phyloP scores from a whole-genome alignment of 2,888 invertebrate genomes.

The Helleia helle region DNA sequence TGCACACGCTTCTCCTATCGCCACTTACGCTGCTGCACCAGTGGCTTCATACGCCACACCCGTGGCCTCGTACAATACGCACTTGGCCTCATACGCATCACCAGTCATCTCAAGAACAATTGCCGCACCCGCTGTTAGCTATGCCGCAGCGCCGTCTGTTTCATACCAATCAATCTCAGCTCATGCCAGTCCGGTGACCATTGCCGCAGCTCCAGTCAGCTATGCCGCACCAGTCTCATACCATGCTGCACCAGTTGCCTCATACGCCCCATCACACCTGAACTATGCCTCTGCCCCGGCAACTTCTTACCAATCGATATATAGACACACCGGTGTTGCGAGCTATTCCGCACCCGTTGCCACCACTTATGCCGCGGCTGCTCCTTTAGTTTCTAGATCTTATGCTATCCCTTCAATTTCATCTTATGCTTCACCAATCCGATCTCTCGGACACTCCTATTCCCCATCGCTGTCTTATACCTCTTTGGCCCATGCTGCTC shows the following conservation, averaged over 20 bases:
- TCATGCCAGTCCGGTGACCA: slow-evolving; percentile 39
- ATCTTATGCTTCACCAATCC: slow-evolving; percentile 25
- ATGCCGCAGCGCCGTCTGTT: slow-evolving; percentile 55
- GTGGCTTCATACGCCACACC: slow-evolving; percentile 37
- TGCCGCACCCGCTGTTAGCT: slow-evolving; percentile 30
- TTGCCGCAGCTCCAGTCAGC: slow-evolving; percentile 23
- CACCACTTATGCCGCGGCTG: slow-evolving; percentile 46
- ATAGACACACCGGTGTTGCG: slow-evolving; percentile 27
- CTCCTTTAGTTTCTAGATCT: slow-evolving; percentile 35
- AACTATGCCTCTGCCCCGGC: slow-evolving; percentile 24
- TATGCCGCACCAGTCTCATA: slow-evolving; percentile 19
- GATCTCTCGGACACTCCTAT: slow-evolving; percentile 47
- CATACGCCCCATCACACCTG: slow-evolving; percentile 36
- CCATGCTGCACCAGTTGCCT: slow-evolving; percentile 26
- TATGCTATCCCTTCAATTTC: slow-evolving; percentile 24
- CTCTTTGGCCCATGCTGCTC: too few species aligned
- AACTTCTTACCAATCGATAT: slow-evolving; percentile 27
- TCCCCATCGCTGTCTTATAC: slow-evolving; percentile 26
- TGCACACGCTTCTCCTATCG: slow-evolving; percentile 31
- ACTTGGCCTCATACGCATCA: slow-evolving; percentile 31
- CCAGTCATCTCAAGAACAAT: slow-evolving; percentile 23
- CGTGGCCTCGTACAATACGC: slow-evolving; percentile 33
- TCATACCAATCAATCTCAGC: slow-evolving; percentile 32
- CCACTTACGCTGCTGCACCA: slow-evolving; percentile 20
- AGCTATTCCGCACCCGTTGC: slow-evolving; percentile 49